These are phyloP conservation scores for Glossosoma conforme DNA, from an alignment of 1,140 invertebrate species.

Conservation along the genomic window DNA sequence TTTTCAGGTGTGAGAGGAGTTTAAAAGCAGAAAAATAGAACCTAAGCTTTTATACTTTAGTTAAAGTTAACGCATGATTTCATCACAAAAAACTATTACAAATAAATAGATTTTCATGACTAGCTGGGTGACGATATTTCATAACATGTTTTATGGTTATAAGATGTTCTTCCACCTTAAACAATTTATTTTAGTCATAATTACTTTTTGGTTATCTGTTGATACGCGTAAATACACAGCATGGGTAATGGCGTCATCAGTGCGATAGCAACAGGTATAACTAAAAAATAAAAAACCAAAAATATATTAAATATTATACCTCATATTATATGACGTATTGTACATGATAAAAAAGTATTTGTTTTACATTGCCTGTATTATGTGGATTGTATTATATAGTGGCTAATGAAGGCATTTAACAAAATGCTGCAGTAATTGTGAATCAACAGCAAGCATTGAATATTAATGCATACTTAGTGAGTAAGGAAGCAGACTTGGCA, in stretches of 20 bases:
- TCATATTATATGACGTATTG: background rate
- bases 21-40: too few species aligned
- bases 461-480: too few species aligned
- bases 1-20: too few species aligned
- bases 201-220: slow-evolving; percentile 47
- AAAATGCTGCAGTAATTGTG: too few species aligned
- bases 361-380: background rate
- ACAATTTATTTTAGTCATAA: too few species aligned
- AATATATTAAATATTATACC: background rate
- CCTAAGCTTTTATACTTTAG: background rate
- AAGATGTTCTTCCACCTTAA: background rate
- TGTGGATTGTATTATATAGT: too few species aligned
- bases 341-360: background rate
- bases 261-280: slow-evolving; percentile 82
- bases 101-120: background rate
- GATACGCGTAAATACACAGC: slow-evolving; percentile 52
- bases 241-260: slow-evolving; percentile 92
- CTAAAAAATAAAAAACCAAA: slow-evolving; percentile 41
- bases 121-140: background rate
- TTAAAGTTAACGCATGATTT: background rate
- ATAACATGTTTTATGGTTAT: background rate
- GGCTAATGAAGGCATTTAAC: too few species aligned
- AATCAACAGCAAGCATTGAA: too few species aligned
- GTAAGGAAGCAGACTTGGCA: too few species aligned
- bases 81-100: background rate